Evolutionary conservation across 2,113 vertebrate genomes (phyloP), one percentile per base, ranked within the genome.

Genomic region (Caloenas nicobarica): DNA sequence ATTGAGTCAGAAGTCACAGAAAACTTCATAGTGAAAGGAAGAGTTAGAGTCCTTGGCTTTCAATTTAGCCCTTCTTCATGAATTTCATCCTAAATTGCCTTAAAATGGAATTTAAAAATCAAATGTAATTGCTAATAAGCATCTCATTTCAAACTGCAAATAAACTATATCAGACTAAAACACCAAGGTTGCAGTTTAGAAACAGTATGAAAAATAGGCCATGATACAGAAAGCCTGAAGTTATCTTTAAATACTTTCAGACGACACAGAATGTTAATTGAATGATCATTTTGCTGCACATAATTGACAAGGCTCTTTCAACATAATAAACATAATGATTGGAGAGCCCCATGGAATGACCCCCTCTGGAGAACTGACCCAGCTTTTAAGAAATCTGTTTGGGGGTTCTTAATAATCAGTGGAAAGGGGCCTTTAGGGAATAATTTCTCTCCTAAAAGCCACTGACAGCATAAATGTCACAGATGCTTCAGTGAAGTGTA

Each of bases 1-100:
- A 64, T 1, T 82, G 70, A 97, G 82, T 95, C 95, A 97, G 81
- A 92, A 94, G 92, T 96, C 95, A 90, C 16, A 85, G 44, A 89
- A 96, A 86, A 79, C 84, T 82, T 88, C 44, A 81, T 48, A 79
- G 8, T 64, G 26, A 89, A 88, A 91, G 54, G 36, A 31, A 79
- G 70, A 91, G 70, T 90, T 93, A 78, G 34, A 69, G n/a, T 40
- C 15, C 48, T 82, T 88, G 83, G 58, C 62, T 91, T 81, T 96
- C 95, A 72, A 56, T 82, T 77, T 65, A 92, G 33, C 22, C 58
- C 28, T 62, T 88, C 58, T n/a, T 71, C 26, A 79, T 60, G 10
- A 73, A 61, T 93, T 70, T 69, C 10, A 51, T 65, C 56, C 22
- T 56, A 81, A 82, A 88, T 80, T 72, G 8, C 17, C 53, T 48